Conservation (phyloP, 2,888 invertebrate species). For the Erynnis tages region DNA sequence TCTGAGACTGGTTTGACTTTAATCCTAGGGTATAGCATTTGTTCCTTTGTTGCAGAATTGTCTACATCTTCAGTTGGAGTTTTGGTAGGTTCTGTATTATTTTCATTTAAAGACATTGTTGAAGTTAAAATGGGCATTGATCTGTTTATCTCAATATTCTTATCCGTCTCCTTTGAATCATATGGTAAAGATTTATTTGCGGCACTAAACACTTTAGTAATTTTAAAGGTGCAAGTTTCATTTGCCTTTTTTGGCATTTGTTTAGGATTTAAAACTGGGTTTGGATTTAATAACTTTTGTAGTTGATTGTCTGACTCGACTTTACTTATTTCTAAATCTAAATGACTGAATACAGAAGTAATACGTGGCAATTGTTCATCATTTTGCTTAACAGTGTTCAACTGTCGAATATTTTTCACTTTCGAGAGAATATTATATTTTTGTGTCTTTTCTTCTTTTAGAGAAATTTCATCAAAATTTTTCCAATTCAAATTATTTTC, state of each 20-base stretch:
- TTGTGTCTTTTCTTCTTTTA: not conserved
- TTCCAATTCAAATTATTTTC: conserved; percentile 44
- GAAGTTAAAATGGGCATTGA: conserved; percentile 60
- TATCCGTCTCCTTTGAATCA: not conserved
- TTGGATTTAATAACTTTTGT: conserved; percentile 49
- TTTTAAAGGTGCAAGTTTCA: conserved; percentile 17
- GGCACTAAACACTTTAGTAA: conserved; percentile 20
- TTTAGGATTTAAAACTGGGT: conserved; percentile 68
- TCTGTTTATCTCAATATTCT: not conserved
- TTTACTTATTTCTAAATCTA: conserved; percentile 13
- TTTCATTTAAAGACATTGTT: conserved; percentile 52
- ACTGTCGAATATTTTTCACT: not conserved
- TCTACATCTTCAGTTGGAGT: not conserved
- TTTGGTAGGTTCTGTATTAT: conserved; percentile 4
- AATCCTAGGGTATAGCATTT: conserved; percentile 47
- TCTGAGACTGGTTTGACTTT: conserved; percentile 69
- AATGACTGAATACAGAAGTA: conserved; percentile 11
- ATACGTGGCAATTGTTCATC: conserved; percentile 35
- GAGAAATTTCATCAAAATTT: conserved; percentile 28
- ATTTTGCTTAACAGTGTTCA: not conserved
- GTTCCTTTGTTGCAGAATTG: conserved; percentile 18
- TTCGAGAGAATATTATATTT: not conserved
- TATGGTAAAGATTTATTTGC: not conserved
- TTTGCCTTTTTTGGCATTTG: conserved; percentile 49
- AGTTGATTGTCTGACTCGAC: conserved; percentile 31